Evolutionary conservation across 1,140 invertebrate genomes (phyloP).

Genomic region (Oryctes rhinoceros): DNA sequence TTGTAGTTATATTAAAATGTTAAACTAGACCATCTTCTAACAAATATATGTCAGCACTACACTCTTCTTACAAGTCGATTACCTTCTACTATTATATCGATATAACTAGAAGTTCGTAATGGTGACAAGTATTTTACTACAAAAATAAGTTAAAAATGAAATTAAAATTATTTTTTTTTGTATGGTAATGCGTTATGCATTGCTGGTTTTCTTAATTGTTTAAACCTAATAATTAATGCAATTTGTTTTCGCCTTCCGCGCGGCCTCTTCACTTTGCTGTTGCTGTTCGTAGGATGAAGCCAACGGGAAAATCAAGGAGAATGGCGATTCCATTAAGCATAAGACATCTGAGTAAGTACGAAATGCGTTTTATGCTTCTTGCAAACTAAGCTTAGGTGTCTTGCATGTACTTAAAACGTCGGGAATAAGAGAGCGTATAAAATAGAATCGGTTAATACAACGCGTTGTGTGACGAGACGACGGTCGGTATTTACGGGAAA

Average conservation of each 20-base stretch:
- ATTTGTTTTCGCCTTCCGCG: conserved; percentile 58
- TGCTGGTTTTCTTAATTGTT: conserved; percentile 44
- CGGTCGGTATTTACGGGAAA: too few relatives aligned
- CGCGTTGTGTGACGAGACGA: too few relatives aligned
- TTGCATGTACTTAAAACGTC: too few relatives aligned
- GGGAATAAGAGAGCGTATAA: too few relatives aligned
- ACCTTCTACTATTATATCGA: background rate
- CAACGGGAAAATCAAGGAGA: conserved; percentile 68
- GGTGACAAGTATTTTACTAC: conserved; percentile 32
- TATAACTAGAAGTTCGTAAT: conserved; percentile 22
- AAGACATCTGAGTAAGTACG: conserved; percentile 65
- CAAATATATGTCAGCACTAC: conserved; percentile 34
- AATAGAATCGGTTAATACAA: too few relatives aligned
- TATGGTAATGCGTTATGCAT: conserved; percentile 34
- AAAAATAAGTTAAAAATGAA: conserved; percentile 19
- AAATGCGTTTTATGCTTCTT: background rate
- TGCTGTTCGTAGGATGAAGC: conserved; percentile 73
- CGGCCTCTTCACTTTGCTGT: conserved; percentile 66
- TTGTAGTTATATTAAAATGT: conserved; percentile 36
- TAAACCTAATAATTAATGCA: conserved; percentile 58
- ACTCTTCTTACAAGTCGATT: conserved; percentile 12
- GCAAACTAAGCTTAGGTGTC: too few relatives aligned
- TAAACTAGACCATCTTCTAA: conserved; percentile 26
- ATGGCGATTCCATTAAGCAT: conserved; percentile 64
- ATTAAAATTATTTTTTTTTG: conserved; percentile 26